Conservation (phyloP, 2,797 vertebrate species). For the Petrocephalus sullivani region DNA sequence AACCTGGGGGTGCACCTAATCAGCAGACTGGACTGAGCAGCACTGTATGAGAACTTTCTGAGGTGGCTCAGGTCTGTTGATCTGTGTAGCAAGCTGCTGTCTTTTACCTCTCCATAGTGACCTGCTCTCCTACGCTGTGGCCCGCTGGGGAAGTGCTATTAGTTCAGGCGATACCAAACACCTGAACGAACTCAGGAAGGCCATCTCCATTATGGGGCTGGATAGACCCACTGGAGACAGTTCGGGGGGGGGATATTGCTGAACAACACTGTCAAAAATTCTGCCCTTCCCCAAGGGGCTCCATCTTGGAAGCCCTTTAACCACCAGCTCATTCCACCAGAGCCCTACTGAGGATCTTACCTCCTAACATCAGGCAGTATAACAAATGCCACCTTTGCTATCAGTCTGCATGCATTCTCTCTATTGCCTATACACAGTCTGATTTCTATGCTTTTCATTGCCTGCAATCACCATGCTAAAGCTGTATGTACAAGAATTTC, state of each 20-base stretch:
- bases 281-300: not conserved
- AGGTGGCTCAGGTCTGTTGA: not conserved
- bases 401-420: not conserved
- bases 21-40: not conserved
- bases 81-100: not conserved
- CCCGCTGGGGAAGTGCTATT: not conserved
- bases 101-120: not conserved
- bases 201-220: not conserved
- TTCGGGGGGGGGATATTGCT: not conserved
- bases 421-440: not conserved
- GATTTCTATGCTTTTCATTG: not conserved
- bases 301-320: no score
- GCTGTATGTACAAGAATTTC: not conserved
- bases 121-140: not conserved
- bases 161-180: not conserved
- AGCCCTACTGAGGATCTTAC: not conserved
- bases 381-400: not conserved
- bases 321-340: not conserved
- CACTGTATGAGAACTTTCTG: not conserved
- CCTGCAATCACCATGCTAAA: not conserved
- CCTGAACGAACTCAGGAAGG: not conserved
- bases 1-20: not conserved
- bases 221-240: not conserved
- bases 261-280: not conserved
- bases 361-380: not conserved